Percentiles rank a stretch among this genome's conserved stretches.
These are phyloP conservation scores for Phenganax subtilis DNA, from an alignment of 92 coral and sea anemone genomes.

Conservation along the genomic window DNA sequence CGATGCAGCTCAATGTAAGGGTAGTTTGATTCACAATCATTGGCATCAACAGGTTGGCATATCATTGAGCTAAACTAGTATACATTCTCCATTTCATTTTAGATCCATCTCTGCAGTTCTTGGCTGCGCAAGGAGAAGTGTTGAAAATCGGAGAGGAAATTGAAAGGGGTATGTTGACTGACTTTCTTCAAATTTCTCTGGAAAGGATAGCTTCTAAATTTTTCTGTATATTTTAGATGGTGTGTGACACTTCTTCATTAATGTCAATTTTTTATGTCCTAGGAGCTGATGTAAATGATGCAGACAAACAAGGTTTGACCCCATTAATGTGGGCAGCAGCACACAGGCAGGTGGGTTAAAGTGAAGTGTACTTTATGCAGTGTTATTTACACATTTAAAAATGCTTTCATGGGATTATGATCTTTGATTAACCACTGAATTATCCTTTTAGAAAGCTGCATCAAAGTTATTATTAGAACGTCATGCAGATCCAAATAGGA, in stretches of 20 bases:
- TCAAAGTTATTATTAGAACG: slow-evolving; percentile 64
- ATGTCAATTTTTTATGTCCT: background rate
- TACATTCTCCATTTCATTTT: slow-evolving; percentile 11
- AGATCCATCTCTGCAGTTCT: slow-evolving; percentile 89
- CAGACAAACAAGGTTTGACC: slow-evolving; percentile 91
- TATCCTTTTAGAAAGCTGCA: slow-evolving; percentile 74
- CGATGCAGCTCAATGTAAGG: slow-evolving; percentile 32
- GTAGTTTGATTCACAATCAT: background rate
- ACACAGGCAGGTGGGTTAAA: slow-evolving; percentile 77
- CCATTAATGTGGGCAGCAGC: slow-evolving; percentile 99
- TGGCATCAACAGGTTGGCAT: background rate
- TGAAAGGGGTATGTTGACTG: slow-evolving; percentile 62
- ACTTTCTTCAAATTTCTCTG: background rate
- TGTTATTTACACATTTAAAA: background rate
- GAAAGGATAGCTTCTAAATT: background rate
- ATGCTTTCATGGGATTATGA: background rate
- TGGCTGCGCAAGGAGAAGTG: slow-evolving; percentile 97
- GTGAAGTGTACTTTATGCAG: background rate
- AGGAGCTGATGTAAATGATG: slow-evolving; percentile 82
- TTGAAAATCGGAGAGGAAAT: slow-evolving; percentile 89
- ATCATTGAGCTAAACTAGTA: background rate
- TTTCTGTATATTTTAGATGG: too few relatives aligned
- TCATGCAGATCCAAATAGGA: slow-evolving; percentile 84
- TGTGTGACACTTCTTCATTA: background rate
- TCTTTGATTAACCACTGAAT: background rate